Percentiles rank a stretch among this genome's conserved stretches.
Conservation (phyloP, 2,888 invertebrate genomes). For the Keiferia lycopersicella region DNA sequence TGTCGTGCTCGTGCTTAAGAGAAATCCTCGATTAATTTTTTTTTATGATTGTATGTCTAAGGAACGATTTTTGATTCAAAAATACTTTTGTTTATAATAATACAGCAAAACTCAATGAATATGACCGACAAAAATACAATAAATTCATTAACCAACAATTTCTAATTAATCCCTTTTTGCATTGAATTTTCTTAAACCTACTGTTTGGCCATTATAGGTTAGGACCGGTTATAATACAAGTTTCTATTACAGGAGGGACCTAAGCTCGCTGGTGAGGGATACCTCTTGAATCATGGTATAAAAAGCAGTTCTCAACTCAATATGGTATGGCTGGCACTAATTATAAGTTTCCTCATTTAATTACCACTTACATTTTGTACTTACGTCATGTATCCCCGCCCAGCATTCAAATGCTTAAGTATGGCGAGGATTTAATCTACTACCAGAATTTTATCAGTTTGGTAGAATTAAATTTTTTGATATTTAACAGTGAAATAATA, state of each 20-base stretch:
- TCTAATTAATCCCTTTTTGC: slow-evolving; percentile 14
- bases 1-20: too few relatives aligned
- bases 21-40: too few relatives aligned
- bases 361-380: slow-evolving; percentile 67
- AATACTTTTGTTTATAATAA: not conserved
- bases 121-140: slow-evolving; percentile 6
- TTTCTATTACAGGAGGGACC: not conserved
- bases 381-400: slow-evolving; percentile 68
- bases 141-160: not conserved
- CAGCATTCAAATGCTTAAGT: slow-evolving; percentile 52
- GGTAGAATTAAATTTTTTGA: not conserved
- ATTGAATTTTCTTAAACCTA: not conserved
- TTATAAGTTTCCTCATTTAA: slow-evolving; percentile 66
- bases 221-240: not conserved
- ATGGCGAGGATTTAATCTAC: slow-evolving; percentile 35
- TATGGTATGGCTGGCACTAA: slow-evolving; percentile 45
- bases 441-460: not conserved
- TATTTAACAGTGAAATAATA: not conserved
- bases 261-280: not conserved
- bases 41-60: too few relatives aligned
- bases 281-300: slow-evolving; percentile 13
- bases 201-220: not conserved
- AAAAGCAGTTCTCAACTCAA: slow-evolving; percentile 19
- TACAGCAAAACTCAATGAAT: not conserved
- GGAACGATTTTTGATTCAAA: too few relatives aligned